These are phyloP conservation scores for Ypsolopha sequella DNA, from an alignment of 2,888 invertebrate genomes.

Conservation along the genomic window DNA sequence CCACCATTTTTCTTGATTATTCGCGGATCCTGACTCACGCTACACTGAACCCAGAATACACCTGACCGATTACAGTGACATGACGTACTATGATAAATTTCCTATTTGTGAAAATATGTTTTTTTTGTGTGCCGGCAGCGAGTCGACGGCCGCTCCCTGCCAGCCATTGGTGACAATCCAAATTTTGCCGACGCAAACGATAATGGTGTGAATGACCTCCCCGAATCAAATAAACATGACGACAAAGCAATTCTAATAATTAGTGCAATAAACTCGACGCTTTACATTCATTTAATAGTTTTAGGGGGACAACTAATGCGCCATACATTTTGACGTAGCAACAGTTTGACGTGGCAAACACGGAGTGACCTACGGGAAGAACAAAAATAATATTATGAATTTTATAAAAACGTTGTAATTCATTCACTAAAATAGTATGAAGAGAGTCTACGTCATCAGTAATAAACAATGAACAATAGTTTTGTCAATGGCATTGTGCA, in stretches of 20 bases:
- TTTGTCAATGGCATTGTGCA: slow-evolving; percentile 24
- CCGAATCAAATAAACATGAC: slow-evolving; percentile 25
- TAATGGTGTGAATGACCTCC: slow-evolving; percentile 52
- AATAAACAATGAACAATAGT: slow-evolving; percentile 24
- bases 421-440: neutral
- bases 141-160: slow-evolving; percentile 2
- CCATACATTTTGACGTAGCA: too few relatives aligned
- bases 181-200: slow-evolving; percentile 31
- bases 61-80: slow-evolving; percentile 8
- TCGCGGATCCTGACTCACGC: neutral
- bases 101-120: slow-evolving; percentile 1
- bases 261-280: slow-evolving; percentile 7
- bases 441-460: neutral
- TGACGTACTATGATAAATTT: neutral
- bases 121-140: neutral
- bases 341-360: too few relatives aligned
- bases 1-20: neutral
- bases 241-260: slow-evolving; percentile 27
- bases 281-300: too few relatives aligned
- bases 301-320: too few relatives aligned
- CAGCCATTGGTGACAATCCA: slow-evolving; percentile 17
- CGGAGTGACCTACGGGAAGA: too few relatives aligned
- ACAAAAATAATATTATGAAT: too few relatives aligned
- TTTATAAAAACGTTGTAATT: too few relatives aligned
- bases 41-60: slow-evolving; percentile 1